Percentiles rank a stretch among this genome's conserved stretches.
Conservation (phyloP, 2,888 invertebrate genomes). For the Helobdella robusta region DNA sequence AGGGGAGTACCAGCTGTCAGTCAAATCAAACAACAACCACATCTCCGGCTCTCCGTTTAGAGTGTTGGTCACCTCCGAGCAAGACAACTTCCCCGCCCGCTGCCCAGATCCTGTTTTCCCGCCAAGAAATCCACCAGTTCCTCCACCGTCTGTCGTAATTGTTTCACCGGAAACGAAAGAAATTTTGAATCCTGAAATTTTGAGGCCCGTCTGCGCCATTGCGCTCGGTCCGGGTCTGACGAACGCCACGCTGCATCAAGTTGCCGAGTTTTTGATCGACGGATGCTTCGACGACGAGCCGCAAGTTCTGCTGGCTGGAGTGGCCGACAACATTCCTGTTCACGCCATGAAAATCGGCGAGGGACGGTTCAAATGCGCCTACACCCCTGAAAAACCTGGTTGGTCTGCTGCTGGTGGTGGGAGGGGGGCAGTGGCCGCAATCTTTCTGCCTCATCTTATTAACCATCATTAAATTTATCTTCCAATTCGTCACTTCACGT, state of each 20-base stretch:
- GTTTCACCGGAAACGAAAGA: background rate
- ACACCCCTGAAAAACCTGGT: slow-evolving; percentile 66
- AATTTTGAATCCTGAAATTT: too few species aligned
- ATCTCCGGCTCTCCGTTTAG: slow-evolving; percentile 6
- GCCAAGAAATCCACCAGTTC: background rate
- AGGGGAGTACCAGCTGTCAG: slow-evolving; percentile 1
- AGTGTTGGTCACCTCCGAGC: too few species aligned
- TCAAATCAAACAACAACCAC: background rate
- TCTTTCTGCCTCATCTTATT: too few species aligned
- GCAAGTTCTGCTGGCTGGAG: slow-evolving; percentile 57
- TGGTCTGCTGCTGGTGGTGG: too few species aligned
- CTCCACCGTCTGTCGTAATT: background rate
- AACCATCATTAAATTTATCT: too few species aligned
- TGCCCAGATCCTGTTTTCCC: background rate
- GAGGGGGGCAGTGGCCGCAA: too few species aligned
- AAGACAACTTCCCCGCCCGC: too few species aligned
- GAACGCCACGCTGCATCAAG: slow-evolving; percentile 79
- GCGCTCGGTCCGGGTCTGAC: slow-evolving; percentile 76
- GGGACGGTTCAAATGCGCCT: slow-evolving; percentile 79
- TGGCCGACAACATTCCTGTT: slow-evolving; percentile 71
- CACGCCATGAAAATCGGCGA: slow-evolving; percentile 69
- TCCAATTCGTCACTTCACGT: too few species aligned
- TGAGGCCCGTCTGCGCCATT: too few species aligned
- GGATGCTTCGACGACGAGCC: slow-evolving; percentile 7
- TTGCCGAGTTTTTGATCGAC: slow-evolving; percentile 76